phyloP scores from a whole-genome alignment of 2,888 invertebrate species.

The Diachrysia chrysitis region DNA sequence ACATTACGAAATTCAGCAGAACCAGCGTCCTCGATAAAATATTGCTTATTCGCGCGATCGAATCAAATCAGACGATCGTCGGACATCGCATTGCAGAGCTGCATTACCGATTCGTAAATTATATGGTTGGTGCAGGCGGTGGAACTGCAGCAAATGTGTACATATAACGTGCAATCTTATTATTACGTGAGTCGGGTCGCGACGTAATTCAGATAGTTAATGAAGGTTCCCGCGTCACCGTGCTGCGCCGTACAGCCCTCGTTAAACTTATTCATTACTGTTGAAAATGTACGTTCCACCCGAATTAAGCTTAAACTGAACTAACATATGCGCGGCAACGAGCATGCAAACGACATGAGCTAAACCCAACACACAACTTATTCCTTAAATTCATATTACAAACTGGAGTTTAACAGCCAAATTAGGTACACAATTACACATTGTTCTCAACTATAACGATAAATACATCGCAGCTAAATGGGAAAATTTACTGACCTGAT shows the following conservation, averaged over 20 bases:
- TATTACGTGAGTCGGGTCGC: slow-evolving; percentile 44
- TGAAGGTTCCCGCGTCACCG: slow-evolving; percentile 50
- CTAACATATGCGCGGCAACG: slow-evolving; percentile 29
- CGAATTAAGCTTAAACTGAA: slow-evolving; percentile 55
- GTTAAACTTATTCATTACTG: slow-evolving; percentile 58
- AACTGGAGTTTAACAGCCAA: slow-evolving; percentile 16
- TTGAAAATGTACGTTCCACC: slow-evolving; percentile 49
- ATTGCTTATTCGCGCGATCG: slow-evolving; percentile 44
- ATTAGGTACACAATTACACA: slow-evolving; percentile 8
- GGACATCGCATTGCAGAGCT: slow-evolving; percentile 38
- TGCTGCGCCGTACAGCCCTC: slow-evolving; percentile 37
- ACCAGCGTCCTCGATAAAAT: slow-evolving; percentile 32
- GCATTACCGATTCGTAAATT: slow-evolving; percentile 38
- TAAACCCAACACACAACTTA: slow-evolving; percentile 31
- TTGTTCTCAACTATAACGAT: slow-evolving; percentile 8
- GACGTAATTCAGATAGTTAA: slow-evolving; percentile 59
- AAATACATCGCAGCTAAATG: slow-evolving; percentile 4
- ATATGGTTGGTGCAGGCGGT: slow-evolving; percentile 13
- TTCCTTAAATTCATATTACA: slow-evolving; percentile 31
- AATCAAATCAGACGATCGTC: slow-evolving; percentile 45
- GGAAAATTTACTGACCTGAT: slow-evolving; percentile 4
- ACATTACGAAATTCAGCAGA: slow-evolving; percentile 25
- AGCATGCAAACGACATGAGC: slow-evolving; percentile 35
- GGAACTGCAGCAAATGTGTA: slow-evolving; percentile 39
- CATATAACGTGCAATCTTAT: slow-evolving; percentile 43